A percentile compares a stretch with the other conserved stretches of the same genome.
Conservation (phyloP, 2,113 vertebrate species). For the Saccopteryx bilineata region DNA sequence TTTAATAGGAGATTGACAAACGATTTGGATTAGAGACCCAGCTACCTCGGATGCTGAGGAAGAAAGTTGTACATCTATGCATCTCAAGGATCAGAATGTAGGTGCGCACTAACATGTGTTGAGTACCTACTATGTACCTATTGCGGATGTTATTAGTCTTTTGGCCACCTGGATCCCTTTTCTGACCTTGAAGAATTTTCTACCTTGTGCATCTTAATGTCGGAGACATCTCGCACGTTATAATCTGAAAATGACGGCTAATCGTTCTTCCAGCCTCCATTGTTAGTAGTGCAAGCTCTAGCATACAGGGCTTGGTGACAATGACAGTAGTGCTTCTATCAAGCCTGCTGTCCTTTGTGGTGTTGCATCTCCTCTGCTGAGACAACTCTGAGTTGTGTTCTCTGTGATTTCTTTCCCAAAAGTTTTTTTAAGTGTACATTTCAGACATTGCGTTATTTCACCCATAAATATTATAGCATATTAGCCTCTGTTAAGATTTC, state of each 20-base stretch:
- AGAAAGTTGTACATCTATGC: not conserved
- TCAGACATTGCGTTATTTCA: not conserved
- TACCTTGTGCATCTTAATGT: not conserved
- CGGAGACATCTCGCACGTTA: not conserved
- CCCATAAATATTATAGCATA: not conserved
- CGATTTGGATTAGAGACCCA: not conserved
- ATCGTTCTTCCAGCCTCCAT: not conserved
- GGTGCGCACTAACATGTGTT: not conserved
- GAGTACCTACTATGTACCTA: not conserved
- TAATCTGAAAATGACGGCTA: not conserved
- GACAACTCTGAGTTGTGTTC: not conserved
- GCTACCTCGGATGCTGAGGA: not conserved
- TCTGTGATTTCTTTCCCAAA: not conserved
- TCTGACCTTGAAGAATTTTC: not conserved
- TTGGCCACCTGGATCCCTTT: not conserved
- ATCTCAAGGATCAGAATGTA: no score
- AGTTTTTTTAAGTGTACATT: not conserved
- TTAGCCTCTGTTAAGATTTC: not conserved
- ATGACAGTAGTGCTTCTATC: not conserved
- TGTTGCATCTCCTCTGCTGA: not conserved
- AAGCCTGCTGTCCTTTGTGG: not conserved
- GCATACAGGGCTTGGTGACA: not conserved
- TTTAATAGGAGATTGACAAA: not conserved
- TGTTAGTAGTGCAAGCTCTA: not conserved
- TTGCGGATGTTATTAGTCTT: not conserved